Evolutionary conservation across 2,113 vertebrate species (phyloP).

Genomic region (Macrotis lagotis): DNA sequence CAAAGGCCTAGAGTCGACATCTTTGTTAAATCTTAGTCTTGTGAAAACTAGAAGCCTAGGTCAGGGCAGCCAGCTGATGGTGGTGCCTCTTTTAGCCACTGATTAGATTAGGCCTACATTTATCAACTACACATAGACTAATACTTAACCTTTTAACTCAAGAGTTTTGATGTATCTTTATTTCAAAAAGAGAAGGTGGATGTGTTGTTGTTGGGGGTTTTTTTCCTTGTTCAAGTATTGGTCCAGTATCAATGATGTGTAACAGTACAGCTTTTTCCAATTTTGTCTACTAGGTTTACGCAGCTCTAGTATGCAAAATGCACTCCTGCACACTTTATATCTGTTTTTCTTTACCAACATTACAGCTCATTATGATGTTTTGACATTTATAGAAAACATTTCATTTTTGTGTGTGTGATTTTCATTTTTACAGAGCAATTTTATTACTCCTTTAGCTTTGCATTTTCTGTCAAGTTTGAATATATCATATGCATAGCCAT

Average conservation of each 20-base stretch:
- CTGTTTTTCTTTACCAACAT: conserved; percentile 57
- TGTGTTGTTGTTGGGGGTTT: conserved; percentile 10
- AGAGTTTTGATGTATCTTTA: conserved; percentile 78
- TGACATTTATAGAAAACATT: conserved; percentile 50
- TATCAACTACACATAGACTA: conserved; percentile 84
- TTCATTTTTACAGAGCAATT: conserved; percentile 47
- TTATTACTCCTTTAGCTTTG: conserved; percentile 46
- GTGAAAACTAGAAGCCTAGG: conserved; percentile 81
- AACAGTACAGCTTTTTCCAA: conserved; percentile 56
- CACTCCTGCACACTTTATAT: conserved; percentile 7
- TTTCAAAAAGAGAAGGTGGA: conserved; percentile 74
- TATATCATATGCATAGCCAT: not conserved
- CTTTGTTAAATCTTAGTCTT: conserved; percentile 85
- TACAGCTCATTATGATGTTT: conserved; percentile 37
- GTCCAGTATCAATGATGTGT: conserved; percentile 42
- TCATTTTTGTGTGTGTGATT: conserved; percentile 35
- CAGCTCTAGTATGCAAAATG: not conserved
- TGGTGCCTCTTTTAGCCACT: conserved; percentile 73
- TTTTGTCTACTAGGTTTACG: conserved; percentile 64
- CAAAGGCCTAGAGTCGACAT: conserved; percentile 84
- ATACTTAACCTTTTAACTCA: conserved; percentile 85
- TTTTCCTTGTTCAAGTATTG: conserved; percentile 69
- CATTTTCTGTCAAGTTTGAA: not conserved
- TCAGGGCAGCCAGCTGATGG: conserved; percentile 81
- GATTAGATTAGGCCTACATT: conserved; percentile 86